Percentiles rank a stretch among this genome's conserved stretches.
Conservation (phyloP, 2,797 vertebrate species). For the Poliocrania exsul region DNA sequence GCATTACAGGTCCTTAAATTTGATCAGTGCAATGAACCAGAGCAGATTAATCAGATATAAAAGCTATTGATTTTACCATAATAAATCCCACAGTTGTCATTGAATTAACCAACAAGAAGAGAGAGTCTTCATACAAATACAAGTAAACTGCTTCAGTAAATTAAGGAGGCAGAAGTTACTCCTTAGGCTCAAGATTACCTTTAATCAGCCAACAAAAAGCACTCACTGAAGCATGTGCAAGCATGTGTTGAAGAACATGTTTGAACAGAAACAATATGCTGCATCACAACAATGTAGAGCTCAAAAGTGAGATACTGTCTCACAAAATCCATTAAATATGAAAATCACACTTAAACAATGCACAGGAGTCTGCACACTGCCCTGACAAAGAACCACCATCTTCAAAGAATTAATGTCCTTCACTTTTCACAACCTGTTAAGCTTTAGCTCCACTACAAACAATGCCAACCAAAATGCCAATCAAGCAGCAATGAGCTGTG, state of each 20-base stretch:
- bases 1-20: conserved; percentile 26
- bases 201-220: background rate
- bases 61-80: conserved; percentile 39
- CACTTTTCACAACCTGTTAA: background rate
- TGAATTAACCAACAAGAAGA: background rate
- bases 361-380: background rate
- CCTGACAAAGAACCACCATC: background rate
- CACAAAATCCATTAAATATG: background rate
- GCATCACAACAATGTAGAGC: background rate
- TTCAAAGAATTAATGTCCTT: background rate
- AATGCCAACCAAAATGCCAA: background rate
- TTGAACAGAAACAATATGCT: background rate
- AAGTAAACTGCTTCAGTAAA: conserved; percentile 13
- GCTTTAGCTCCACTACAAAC: background rate
- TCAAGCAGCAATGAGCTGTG: background rate
- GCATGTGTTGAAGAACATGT: background rate
- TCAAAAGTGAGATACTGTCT: background rate
- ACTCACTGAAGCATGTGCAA: background rate
- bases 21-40: conserved; percentile 17
- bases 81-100: background rate
- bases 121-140: background rate
- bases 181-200: background rate
- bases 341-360: background rate
- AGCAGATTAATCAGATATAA: conserved; percentile 16
- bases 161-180: background rate